phyloP scores from a whole-genome alignment of 2,888 invertebrate genomes.

The Ephialtes manifestator region DNA sequence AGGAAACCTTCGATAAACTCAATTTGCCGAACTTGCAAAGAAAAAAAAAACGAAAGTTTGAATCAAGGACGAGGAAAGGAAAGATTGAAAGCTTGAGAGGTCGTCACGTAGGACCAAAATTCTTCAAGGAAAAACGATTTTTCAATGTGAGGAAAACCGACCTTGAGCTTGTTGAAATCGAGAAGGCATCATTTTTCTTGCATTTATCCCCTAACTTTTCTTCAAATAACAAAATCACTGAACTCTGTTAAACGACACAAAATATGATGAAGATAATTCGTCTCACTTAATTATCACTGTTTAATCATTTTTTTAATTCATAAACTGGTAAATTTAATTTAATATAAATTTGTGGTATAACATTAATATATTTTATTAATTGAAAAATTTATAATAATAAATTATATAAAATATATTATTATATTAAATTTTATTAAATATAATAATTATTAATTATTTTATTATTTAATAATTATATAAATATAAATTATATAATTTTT shows the following conservation, averaged over 20 bases:
- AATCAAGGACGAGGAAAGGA: background rate
- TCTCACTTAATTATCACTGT: background rate
- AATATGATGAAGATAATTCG: background rate
- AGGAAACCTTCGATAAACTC: slow-evolving; percentile 11
- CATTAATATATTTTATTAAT: no score
- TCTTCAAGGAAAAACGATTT: background rate
- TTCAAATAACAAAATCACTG: background rate
- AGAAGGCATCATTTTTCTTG: background rate
- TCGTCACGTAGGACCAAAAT: background rate
- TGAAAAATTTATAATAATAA: no score
- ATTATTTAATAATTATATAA: no score
- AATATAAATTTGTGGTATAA: no score
- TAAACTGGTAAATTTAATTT: no score
- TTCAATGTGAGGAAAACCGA: background rate
- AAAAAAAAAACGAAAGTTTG: background rate
- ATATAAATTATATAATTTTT: no score
- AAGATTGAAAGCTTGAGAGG: background rate
- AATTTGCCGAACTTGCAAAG: background rate
- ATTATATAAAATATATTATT: no score
- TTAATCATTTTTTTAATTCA: no score
- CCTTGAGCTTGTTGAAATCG: slow-evolving; percentile 1
- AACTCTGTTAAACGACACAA: background rate
- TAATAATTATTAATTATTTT: no score
- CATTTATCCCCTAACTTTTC: background rate
- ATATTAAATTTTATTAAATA: no score